These are phyloP conservation scores for Chloropsis hardwickii DNA, from an alignment of 2,113 vertebrate genomes.

Conservation along the genomic window DNA sequence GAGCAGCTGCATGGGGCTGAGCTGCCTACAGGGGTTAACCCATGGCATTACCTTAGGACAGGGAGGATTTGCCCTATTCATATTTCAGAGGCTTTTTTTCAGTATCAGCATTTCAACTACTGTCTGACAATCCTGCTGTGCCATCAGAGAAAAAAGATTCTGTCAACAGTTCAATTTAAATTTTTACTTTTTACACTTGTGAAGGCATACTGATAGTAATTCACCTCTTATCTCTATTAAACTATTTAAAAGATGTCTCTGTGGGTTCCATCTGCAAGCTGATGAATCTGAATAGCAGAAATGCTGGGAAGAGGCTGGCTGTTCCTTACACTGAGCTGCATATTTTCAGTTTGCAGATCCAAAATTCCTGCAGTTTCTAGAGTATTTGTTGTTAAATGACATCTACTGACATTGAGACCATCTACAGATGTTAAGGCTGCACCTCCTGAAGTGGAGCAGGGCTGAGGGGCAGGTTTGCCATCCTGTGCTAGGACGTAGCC, in stretches of 20 bases:
- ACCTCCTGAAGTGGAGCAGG: not conserved
- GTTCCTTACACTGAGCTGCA: not conserved
- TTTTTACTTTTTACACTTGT: not conserved
- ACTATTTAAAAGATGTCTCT: not conserved
- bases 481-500: not conserved
- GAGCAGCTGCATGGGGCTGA: accelerated
- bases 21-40: not conserved
- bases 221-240: not conserved
- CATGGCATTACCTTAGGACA: not conserved
- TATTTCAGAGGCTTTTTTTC: not conserved
- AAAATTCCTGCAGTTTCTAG: not conserved
- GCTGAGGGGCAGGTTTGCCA: not conserved
- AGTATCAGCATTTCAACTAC: not conserved
- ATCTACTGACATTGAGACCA: not conserved
- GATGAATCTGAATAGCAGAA: not conserved
- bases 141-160: not conserved
- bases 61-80: not conserved
- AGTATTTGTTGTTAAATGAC: not conserved
- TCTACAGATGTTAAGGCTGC: not conserved
- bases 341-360: not conserved
- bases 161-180: not conserved
- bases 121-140: not conserved
- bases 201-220: not conserved
- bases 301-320: not conserved
- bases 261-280: not conserved